Percentiles rank a stretch among this genome's conserved stretches.
Conservation (phyloP, 2,113 vertebrate species). For the Pangasianodon hypophthalmus region DNA sequence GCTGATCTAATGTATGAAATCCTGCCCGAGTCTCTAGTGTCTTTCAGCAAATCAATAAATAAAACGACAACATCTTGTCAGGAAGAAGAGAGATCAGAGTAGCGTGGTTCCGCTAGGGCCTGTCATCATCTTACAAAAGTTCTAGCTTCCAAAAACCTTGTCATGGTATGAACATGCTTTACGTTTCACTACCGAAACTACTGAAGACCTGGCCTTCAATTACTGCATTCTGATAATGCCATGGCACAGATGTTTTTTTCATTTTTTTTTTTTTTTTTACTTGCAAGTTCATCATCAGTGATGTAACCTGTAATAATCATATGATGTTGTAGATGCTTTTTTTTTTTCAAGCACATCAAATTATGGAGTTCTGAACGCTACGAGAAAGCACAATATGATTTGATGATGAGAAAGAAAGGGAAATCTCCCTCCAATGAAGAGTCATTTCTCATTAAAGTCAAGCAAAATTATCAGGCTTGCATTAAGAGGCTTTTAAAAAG, state of each 20-base stretch:
- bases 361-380: slow-evolving; percentile 70
- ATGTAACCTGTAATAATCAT: slow-evolving; percentile 27
- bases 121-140: slow-evolving; percentile 62
- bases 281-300: slow-evolving; percentile 1
- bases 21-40: slow-evolving; percentile 60
- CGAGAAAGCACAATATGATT: slow-evolving; percentile 75
- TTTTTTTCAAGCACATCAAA: slow-evolving; percentile 37
- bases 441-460: slow-evolving; percentile 77
- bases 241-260: not conserved
- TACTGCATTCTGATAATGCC: slow-evolving; percentile 32
- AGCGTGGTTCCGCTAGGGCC: slow-evolving; percentile 62
- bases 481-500: slow-evolving; percentile 73
- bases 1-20: slow-evolving; percentile 57
- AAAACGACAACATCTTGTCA: slow-evolving; percentile 71
- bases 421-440: slow-evolving; percentile 73
- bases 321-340: not conserved
- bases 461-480: slow-evolving; percentile 76
- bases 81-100: slow-evolving; percentile 70
- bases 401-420: slow-evolving; percentile 60
- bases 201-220: slow-evolving; percentile 49
- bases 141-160: slow-evolving; percentile 58
- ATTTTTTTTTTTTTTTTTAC: not conserved
- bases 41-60: slow-evolving; percentile 63
- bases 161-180: slow-evolving; percentile 59
- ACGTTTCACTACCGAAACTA: slow-evolving; percentile 55